Evolutionary conservation across 2,113 vertebrate genomes (phyloP), one percentile per base, ranked within the genome.

Genomic region (Hippocampus guttulatus): DNA sequence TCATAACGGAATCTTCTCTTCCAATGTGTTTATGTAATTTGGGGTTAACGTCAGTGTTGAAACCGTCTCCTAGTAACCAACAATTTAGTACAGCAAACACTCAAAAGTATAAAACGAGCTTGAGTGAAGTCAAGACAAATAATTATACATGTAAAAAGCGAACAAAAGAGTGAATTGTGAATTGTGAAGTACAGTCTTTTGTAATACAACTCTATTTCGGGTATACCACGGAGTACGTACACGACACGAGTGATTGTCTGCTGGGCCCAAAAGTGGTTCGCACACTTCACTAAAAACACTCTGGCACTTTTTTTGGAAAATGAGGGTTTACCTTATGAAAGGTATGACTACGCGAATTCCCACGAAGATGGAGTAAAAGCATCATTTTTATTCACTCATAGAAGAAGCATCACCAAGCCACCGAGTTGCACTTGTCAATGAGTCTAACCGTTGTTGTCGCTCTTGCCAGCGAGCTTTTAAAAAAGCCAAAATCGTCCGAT

Each of bases 1-100:
- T 72, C 73, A 41, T 66, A 70, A 75, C 69, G 51, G 73, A 63
- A 51, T 73, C 33, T 47, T 47, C n/a, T 57, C 70, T 71, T 74
- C 41, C 71, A 64, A 62, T 51, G 60, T 70, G 66, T 70, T 76
- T 49, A 62, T 9, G 40, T 14, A 30, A 11, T n/a, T 52, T 38
- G 54, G 60, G 12, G 41, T 60, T 1, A 1, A 15, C 1, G 1
- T 51, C 33, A 11, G 33, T 64, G 40, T 52, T 21, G 63, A 67
- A 74, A 73, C 60, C 1, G 58, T 27, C 27, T 61, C 73, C 15
- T 10, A 38, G 57, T 64, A 74, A 69, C 65, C 1, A 23, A 3
- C 0, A 8, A n/a, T 57, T 65, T 63, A 20, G 41, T 52, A 40
- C 38, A 70, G 23, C 40, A 41, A 43, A 57, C 40, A 73, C 47